Conservation (phyloP, 2,888 invertebrate genomes). For the Ectemnius cavifrons region DNA sequence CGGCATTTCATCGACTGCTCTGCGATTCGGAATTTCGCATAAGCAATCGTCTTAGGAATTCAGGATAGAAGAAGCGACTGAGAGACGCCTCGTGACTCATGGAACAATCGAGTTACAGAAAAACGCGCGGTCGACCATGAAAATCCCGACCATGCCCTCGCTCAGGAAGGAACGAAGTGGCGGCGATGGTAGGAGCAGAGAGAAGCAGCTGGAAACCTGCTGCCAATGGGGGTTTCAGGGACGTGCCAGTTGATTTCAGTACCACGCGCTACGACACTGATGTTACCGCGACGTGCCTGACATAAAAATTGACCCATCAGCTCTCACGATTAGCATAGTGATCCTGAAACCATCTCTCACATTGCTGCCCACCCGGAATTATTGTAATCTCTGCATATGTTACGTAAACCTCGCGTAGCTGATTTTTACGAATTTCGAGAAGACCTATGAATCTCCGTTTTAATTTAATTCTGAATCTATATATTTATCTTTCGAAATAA, state of each 20-base stretch:
- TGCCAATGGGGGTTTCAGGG: conserved; percentile 44
- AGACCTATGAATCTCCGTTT: too few relatives aligned
- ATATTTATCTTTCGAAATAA: too few relatives aligned
- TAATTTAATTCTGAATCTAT: too few relatives aligned
- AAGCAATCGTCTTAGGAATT: not conserved
- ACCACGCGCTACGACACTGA: conserved; percentile 42
- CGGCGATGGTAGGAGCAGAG: conserved; percentile 25
- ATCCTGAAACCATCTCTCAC: too few relatives aligned
- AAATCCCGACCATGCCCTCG: conserved; percentile 43
- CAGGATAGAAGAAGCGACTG: not conserved
- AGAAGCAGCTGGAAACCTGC: conserved; percentile 57
- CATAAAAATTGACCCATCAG: not conserved
- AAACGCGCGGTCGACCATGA: conserved; percentile 34
- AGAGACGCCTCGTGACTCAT: conserved; percentile 16
- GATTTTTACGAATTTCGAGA: too few relatives aligned
- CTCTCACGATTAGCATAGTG: too few relatives aligned
- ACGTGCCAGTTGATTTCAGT: conserved; percentile 33
- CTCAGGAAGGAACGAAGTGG: conserved; percentile 25
- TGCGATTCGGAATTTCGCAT: not conserved
- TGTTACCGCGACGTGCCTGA: conserved; percentile 33
- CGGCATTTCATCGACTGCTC: conserved; percentile 18
- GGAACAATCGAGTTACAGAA: conserved; percentile 10
- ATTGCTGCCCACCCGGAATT: too few relatives aligned
- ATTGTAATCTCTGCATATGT: too few relatives aligned
- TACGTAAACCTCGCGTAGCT: too few relatives aligned